These are phyloP conservation scores for Listrodromus nycthemerus DNA, from an alignment of 2,888 invertebrate genomes.

Conservation along the genomic window DNA sequence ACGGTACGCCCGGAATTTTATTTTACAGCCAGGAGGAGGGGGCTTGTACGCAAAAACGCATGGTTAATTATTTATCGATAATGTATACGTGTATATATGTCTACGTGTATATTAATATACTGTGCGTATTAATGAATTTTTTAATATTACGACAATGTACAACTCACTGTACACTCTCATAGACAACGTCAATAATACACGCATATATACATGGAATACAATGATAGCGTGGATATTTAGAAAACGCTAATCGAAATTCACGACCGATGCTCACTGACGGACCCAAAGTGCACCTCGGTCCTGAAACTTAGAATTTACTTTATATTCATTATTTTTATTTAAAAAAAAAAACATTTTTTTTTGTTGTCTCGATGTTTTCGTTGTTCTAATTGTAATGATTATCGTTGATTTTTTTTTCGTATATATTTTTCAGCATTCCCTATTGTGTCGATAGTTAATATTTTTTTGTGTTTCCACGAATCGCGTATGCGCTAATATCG, in stretches of 20 bases:
- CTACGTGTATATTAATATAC: slow-evolving; percentile 67
- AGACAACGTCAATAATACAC: slow-evolving; percentile 6
- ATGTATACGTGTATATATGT: slow-evolving; percentile 72
- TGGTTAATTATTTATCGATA: slow-evolving; percentile 75
- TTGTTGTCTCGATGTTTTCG: slow-evolving; percentile 34
- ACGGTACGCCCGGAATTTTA: slow-evolving; percentile 73
- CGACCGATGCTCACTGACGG: slow-evolving; percentile 54
- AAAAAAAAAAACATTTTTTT: too few relatives aligned
- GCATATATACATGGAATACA: slow-evolving; percentile 62
- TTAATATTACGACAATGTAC: slow-evolving; percentile 10
- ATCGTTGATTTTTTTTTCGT: slow-evolving; percentile 56
- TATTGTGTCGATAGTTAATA: slow-evolving; percentile 60
- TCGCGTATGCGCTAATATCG: slow-evolving; percentile 62
- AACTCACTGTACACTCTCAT: slow-evolving; percentile 41
- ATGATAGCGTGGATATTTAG: slow-evolving; percentile 52
- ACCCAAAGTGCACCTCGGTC: slow-evolving; percentile 50
- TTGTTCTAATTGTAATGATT: slow-evolving; percentile 51
- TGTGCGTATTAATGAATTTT: slow-evolving; percentile 32
- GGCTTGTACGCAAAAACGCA: slow-evolving; percentile 81
- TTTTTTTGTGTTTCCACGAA: slow-evolving; percentile 59
- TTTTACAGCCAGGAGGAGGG: slow-evolving; percentile 83
- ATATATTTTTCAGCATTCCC: slow-evolving; percentile 68
- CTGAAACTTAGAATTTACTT: slow-evolving; percentile 27
- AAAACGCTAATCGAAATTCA: slow-evolving; percentile 55
- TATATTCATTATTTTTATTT: not conserved